These are phyloP conservation scores for Hydropotes inermis DNA, from an alignment of 2,113 vertebrate species.

Conservation along the genomic window DNA sequence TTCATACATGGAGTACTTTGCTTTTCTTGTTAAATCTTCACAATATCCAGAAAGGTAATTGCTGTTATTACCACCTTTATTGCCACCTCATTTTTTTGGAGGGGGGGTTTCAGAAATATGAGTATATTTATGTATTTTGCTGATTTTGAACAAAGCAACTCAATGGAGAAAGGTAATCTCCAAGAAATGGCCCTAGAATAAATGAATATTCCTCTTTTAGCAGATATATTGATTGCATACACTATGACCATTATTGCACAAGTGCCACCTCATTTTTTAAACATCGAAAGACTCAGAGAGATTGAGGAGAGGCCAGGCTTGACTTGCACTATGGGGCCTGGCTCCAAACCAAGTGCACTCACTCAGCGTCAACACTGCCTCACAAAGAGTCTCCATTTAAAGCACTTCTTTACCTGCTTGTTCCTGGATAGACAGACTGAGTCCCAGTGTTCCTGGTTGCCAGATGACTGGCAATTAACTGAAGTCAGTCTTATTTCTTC, in stretches of 20 bases:
- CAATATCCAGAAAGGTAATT: background rate
- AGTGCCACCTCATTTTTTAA: background rate
- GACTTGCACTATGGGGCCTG: background rate
- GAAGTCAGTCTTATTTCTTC: background rate
- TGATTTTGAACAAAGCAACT: background rate
- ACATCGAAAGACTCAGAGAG: background rate
- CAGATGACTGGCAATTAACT: background rate
- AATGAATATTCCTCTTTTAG: background rate
- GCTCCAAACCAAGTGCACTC: background rate
- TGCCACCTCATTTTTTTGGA: background rate
- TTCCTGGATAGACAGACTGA: background rate
- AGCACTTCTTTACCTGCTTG: background rate
- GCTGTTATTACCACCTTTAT: background rate
- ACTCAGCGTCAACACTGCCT: background rate
- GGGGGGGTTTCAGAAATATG: background rate
- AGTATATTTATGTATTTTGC: background rate
- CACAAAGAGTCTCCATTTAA: background rate
- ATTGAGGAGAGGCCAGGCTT: background rate
- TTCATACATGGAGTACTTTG: background rate
- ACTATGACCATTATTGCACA: background rate
- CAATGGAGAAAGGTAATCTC: background rate
- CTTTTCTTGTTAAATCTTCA: background rate
- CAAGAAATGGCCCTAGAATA: background rate
- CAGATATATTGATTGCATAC: background rate
- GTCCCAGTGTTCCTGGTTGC: too few species aligned